phyloP scores from a whole-genome alignment of 2,888 invertebrate species.

The Polydrusus tereticollis region DNA sequence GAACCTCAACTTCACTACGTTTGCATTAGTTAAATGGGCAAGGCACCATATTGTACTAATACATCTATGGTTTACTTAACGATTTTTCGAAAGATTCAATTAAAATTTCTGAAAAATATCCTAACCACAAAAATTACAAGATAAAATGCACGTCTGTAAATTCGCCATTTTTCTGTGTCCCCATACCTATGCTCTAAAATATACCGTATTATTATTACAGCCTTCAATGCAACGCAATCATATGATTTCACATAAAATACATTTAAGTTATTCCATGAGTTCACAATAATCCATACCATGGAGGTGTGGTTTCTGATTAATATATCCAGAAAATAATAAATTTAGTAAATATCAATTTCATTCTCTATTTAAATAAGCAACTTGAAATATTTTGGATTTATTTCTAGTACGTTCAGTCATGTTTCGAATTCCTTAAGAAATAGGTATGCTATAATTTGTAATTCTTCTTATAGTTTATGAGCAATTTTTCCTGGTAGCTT shows the following conservation, averaged over 20 bases:
- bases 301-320: not conserved
- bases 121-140: too few relatives aligned
- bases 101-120: too few relatives aligned
- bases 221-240: not conserved
- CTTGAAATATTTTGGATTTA: conserved; percentile 8
- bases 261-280: not conserved
- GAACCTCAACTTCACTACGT: too few relatives aligned
- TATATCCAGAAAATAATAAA: not conserved
- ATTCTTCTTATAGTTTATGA: not conserved
- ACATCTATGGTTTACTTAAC: too few relatives aligned
- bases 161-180: too few relatives aligned
- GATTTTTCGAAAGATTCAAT: too few relatives aligned
- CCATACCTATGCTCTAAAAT: too few relatives aligned
- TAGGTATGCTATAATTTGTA: conserved; percentile 19
- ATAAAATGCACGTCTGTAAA: too few relatives aligned
- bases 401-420: not conserved
- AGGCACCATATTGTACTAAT: too few relatives aligned
- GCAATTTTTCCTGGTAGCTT: not conserved
- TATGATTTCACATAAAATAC: not conserved
- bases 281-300: not conserved
- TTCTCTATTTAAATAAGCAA: not conserved
- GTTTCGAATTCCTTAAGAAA: conserved; percentile 7
- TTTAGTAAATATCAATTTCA: not conserved
- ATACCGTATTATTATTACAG: too few relatives aligned
- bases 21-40: too few relatives aligned